Conservation (phyloP, 2,797 vertebrate genomes). For the Hydrocynus forskahlii region DNA sequence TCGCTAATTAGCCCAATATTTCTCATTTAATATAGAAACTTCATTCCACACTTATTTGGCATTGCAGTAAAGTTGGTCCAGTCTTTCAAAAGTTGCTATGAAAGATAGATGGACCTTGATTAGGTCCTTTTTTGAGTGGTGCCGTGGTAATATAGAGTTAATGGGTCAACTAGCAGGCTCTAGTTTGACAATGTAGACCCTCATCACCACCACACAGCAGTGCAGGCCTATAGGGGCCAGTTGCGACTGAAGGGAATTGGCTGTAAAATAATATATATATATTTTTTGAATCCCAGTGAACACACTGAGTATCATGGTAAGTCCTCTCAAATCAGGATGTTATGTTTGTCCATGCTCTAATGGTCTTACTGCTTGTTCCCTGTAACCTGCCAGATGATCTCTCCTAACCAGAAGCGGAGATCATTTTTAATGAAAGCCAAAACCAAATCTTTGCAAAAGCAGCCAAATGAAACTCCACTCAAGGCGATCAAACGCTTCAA, state of each 20-base stretch:
- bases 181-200: too few relatives aligned
- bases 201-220: neutral
- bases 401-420: neutral
- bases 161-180: too few relatives aligned
- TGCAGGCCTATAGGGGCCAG: neutral
- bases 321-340: neutral
- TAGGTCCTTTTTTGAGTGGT: too few relatives aligned
- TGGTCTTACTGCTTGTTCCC: neutral
- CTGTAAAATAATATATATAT: neutral
- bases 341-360: neutral
- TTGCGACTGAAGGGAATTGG: neutral
- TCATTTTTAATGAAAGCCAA: constrained; percentile 26
- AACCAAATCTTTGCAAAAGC: neutral
- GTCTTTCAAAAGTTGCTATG: too few relatives aligned
- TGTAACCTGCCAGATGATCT: constrained; percentile 12
- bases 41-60: too few relatives aligned
- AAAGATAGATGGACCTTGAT: too few relatives aligned
- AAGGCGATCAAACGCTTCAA: constrained; percentile 12
- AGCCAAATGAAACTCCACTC: constrained; percentile 10
- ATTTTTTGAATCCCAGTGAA: neutral
- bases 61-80: too few relatives aligned
- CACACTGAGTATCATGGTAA: neutral
- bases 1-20: too few relatives aligned
- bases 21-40: too few relatives aligned
- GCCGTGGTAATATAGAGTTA: too few relatives aligned